Evolutionary conservation across 2,113 vertebrate species (phyloP), one percentile per base, ranked within the genome.

Genomic region (Phylloscopus trochilus): DNA sequence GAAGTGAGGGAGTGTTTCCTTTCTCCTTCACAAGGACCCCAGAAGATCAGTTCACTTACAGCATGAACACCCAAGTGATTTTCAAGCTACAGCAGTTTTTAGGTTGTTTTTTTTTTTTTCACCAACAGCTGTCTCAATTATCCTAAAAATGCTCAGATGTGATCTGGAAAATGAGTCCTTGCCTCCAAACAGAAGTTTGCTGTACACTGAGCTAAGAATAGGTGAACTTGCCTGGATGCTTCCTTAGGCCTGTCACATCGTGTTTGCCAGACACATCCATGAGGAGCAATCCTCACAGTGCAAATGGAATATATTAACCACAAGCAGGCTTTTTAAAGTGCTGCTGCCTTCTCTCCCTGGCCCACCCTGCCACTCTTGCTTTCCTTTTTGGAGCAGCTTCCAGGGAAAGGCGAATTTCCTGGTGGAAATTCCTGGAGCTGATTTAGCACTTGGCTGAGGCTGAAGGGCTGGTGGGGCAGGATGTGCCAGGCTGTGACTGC

Each of bases 101-200:
- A 14, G 28, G 18, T 30, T 30, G 89, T 95, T 13, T 49, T 49
- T 9, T 9, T 24, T 93, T 95, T 90, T 92, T 92, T 79, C 63
- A 55, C 52, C 52, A 85, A 60, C 82, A 87, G 63, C 75, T 95
- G 76, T 78, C 85, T 87, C 84, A 80, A 26, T 95, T 91, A 83
- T 88, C 60, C 66, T 60, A 47, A 77, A 92, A 86, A 78, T 44
- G 35, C 52, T 95, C 86, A 52, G 53, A 89, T 78, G 52, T 67
- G 83, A 81, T 83, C 74, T 93, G 81, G 75, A 89, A 90, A 92
- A 89, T 43, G 56, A 91, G 37, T 41, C 58, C 41, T 83, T 62
- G 52, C 70, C 28, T 84, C 27, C 24, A 68, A 83, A 82, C 44
- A 89, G 64, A 70, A 87, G 41, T 62, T 56, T 79, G 15, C 68